phyloP scores from a whole-genome alignment of 1,140 invertebrate species.

The Hetaerina americana region DNA sequence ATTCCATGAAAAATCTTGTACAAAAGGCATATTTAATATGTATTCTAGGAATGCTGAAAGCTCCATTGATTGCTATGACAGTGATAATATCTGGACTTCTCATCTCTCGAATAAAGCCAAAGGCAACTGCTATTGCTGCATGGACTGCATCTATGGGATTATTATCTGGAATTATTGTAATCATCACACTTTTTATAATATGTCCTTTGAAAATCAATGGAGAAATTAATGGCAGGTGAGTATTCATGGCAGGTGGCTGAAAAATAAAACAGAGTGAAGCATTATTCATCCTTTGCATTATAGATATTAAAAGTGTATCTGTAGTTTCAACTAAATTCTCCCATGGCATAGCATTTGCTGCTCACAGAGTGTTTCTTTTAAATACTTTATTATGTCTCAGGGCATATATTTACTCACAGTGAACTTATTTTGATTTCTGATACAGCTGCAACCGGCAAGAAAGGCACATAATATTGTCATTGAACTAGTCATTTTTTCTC shows the following conservation, averaged over 20 bases:
- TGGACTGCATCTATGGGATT: neutral
- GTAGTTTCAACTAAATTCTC: neutral
- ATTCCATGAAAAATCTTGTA: no score
- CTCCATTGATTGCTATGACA: neutral
- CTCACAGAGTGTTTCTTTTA: no score
- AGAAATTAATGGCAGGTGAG: neutral
- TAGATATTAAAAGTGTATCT: neutral
- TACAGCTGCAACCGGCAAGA: no score
- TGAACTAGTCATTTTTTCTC: no score
- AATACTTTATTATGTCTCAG: no score
- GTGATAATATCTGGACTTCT: neutral
- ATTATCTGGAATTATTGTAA: neutral
- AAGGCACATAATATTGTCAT: no score
- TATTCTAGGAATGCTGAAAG: neutral
- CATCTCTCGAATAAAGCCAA: neutral
- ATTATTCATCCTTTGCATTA: neutral
- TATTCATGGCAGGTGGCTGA: no score
- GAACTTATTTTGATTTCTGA: no score
- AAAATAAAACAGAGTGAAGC: neutral
- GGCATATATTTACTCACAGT: no score
- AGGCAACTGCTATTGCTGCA: neutral
- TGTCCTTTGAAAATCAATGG: neutral
- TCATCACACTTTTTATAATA: neutral
- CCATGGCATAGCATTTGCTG: no score
- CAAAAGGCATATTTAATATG: no score